Evolutionary conservation across 2,888 invertebrate genomes (phyloP), one percentile per base, ranked within the genome.

Genomic region (Philaethria dido): DNA sequence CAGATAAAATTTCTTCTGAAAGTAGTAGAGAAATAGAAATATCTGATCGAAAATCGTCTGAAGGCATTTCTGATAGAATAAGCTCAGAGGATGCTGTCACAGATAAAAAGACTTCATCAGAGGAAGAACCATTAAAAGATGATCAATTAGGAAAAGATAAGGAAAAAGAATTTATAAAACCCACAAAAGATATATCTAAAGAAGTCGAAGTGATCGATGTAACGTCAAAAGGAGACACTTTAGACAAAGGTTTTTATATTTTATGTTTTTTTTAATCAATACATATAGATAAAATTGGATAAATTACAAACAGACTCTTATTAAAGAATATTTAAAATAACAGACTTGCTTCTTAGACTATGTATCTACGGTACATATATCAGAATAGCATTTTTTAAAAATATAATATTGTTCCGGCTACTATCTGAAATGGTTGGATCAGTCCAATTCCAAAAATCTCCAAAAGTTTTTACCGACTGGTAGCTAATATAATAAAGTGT

Each of bases 21-120:
- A 90, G 90, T 72, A 93, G 93, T 69, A 80, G 92, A 52, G 93
- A 93, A 78, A 81, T 93, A 47, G 93, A 93, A 82, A 88, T 93
- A 11, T 93, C 93, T 8, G 93, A 93, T 39, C 79, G 86, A 45
- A 93, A 93, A 75, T 93, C 92, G 48, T 93, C 93, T 1, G 93
- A 93, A 75, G 92, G 91, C n/a, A 83, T 92, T 69, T 93, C 93
- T 36, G 93, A 93, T 62, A 89, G 82, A 69, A 93, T 93, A 20
- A 92, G 92, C 71, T 93, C 93, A 13, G 93, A 93, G 82, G 93
- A 93, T 73, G 93, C 89, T 16, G 93, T 93, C 0, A 93, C 93
- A 8, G 93, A 92, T 69, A 93, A 93, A 72, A 93, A 93, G 69
- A 88, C 92, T 6, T 93, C 93, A 8, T 92, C 92, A 1, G 93